These are phyloP conservation scores for Petroica traversi DNA, from an alignment of 2,113 vertebrate genomes.

Conservation along the genomic window DNA sequence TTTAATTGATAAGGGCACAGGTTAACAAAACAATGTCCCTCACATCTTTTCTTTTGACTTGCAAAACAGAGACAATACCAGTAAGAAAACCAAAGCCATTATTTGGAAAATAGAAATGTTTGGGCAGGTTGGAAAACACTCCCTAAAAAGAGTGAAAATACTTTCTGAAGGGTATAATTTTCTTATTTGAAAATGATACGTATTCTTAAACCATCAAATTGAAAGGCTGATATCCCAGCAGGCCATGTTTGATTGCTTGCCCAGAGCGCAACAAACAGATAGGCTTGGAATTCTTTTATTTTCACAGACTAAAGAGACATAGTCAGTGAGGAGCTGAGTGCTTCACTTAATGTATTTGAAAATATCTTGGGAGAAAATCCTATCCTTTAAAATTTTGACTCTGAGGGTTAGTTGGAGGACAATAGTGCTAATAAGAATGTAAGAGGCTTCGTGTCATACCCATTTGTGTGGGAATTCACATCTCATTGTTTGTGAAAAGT, in stretches of 20 bases:
- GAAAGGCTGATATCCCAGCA: not conserved
- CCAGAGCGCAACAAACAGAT: not conserved
- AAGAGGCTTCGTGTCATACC: not conserved
- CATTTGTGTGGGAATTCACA: conserved; percentile 16
- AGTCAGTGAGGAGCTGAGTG: not conserved
- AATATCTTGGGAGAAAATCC: conserved; percentile 41
- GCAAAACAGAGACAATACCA: not conserved
- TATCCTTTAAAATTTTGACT: conserved; percentile 25
- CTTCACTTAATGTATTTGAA: not conserved
- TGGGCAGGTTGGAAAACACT: not conserved
- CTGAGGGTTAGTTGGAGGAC: not conserved
- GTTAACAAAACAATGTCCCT: not conserved
- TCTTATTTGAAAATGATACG: not conserved
- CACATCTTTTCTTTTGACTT: not conserved
- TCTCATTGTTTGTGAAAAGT: conserved; percentile 6
- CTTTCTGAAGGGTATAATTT: not conserved
- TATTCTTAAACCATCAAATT: not conserved
- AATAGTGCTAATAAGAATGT: not conserved
- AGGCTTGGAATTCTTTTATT: conserved; percentile 35
- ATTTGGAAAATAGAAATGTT: not conserved
- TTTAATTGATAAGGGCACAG: not conserved
- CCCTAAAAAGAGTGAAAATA: not conserved
- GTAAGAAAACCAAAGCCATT: not conserved
- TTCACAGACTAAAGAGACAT: not conserved
- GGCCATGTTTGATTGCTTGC: not conserved